These are phyloP conservation scores for Drosophila macrothrix DNA, from an alignment of 2,888 invertebrate genomes.

Conservation along the genomic window DNA sequence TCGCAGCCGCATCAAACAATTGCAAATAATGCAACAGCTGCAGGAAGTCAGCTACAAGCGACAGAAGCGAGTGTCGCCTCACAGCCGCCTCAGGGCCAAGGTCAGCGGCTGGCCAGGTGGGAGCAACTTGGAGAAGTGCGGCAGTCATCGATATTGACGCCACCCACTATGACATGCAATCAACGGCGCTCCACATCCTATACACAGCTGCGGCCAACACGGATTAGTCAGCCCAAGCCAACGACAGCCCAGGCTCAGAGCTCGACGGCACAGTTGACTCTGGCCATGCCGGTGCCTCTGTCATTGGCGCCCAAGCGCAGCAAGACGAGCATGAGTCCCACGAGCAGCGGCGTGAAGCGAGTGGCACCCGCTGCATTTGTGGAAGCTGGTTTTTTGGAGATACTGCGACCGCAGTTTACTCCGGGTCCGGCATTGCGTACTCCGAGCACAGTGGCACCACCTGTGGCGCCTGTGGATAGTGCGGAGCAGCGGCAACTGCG, in stretches of 20 bases:
- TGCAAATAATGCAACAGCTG: not conserved
- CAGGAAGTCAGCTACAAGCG: not conserved
- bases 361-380: slow-evolving; percentile 90
- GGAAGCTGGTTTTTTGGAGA: slow-evolving; percentile 96
- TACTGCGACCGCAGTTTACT: slow-evolving; percentile 94
- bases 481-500: slow-evolving; percentile 62
- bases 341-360: slow-evolving; percentile 87
- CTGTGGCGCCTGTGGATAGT: slow-evolving; percentile 41
- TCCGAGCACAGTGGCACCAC: slow-evolving; percentile 80
- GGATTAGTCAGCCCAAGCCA: slow-evolving; percentile 69
- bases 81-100: not conserved
- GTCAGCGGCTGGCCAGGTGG: not conserved
- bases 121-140: slow-evolving; percentile 1
- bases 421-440: slow-evolving; percentile 93
- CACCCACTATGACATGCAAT: slow-evolving; percentile 67
- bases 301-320: slow-evolving; percentile 78
- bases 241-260: slow-evolving; percentile 66
- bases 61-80: not conserved
- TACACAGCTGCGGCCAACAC: slow-evolving; percentile 62
- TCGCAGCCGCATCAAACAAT: not conserved
- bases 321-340: slow-evolving; percentile 82
- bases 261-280: slow-evolving; percentile 65
- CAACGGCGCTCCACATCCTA: slow-evolving; percentile 84
- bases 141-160: slow-evolving; percentile 21
- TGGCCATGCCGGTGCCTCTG: slow-evolving; percentile 67